Conservation (phyloP, 2,797 vertebrate genomes). For the Falco novaeseelandiae region DNA sequence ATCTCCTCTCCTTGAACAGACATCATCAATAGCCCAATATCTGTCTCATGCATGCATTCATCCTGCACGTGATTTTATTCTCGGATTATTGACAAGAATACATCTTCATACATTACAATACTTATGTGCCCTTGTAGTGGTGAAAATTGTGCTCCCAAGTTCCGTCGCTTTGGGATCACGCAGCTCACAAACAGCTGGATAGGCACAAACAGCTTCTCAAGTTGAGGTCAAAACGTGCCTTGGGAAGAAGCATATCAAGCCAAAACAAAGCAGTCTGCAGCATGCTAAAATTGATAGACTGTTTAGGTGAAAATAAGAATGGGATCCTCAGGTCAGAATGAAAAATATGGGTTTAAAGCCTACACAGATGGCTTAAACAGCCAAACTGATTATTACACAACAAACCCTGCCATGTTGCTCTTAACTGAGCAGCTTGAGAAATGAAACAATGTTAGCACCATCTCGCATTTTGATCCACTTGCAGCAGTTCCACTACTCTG, state of each 20-base stretch:
- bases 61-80: not conserved
- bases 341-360: not conserved
- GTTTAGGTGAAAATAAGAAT: not conserved
- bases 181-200: not conserved
- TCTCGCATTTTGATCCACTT: not conserved
- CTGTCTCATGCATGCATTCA: slow-evolving; percentile 51
- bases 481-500: not conserved
- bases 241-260: not conserved
- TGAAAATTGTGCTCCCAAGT: not conserved
- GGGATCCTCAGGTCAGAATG: not conserved
- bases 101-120: slow-evolving; percentile 65
- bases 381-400: not conserved
- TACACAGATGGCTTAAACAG: not conserved
- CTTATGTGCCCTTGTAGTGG: slow-evolving; percentile 30
- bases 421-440: not conserved
- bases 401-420: not conserved
- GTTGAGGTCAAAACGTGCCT: not conserved
- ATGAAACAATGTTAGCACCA: not conserved
- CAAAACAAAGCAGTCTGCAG: not conserved
- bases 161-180: not conserved
- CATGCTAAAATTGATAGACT: not conserved
- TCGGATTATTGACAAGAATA: slow-evolving; percentile 50
- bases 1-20: slow-evolving; percentile 46
- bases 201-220: not conserved
- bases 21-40: not conserved